A percentile compares a stretch with the other conserved stretches of the same genome.
phyloP scores from a whole-genome alignment of 53 echinoderm and acorn worm genomes.

The Echinarachnius parma region DNA sequence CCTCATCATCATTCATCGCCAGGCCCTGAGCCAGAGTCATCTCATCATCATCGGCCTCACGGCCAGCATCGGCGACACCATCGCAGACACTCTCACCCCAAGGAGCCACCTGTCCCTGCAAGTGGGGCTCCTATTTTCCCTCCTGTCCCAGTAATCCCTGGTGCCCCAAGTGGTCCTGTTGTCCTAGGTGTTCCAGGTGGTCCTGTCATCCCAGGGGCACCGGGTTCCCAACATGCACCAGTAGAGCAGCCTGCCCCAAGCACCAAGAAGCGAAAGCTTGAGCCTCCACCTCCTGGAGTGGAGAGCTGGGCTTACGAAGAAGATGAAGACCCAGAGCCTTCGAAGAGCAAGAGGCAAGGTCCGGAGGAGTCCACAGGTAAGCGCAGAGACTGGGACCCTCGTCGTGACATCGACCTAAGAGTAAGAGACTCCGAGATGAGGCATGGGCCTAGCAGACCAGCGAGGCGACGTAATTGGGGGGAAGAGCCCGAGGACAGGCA shows the following conservation, averaged over 20 bases:
- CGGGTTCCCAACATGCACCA: not conserved
- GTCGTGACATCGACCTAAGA: not conserved
- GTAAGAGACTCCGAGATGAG: too few species aligned
- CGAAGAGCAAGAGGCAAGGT: not conserved
- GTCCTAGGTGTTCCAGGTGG: too few species aligned
- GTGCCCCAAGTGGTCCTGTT: too few species aligned
- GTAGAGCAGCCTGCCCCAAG: not conserved
- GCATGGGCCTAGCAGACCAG: not conserved
- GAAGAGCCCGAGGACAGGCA: not conserved
- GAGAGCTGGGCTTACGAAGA: slow-evolving; percentile 37
- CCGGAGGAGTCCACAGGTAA: not conserved
- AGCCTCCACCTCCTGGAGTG: slow-evolving; percentile 33
- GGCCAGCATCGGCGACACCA: not conserved
- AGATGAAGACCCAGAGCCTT: slow-evolving; percentile 10
- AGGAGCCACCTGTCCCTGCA: not conserved
- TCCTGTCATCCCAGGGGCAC: not conserved
- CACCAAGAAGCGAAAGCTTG: slow-evolving; percentile 41
- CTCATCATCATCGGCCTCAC: slow-evolving; percentile 13
- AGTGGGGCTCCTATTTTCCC: too few species aligned
- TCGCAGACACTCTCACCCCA: not conserved
- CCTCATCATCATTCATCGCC: not conserved
- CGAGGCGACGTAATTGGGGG: not conserved
- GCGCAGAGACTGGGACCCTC: not conserved
- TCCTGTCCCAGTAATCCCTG: too few species aligned
- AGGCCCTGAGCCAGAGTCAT: not conserved